Evolutionary conservation across 1,140 invertebrate genomes (phyloP).

Genomic region (Teleopsis dalmanni): DNA sequence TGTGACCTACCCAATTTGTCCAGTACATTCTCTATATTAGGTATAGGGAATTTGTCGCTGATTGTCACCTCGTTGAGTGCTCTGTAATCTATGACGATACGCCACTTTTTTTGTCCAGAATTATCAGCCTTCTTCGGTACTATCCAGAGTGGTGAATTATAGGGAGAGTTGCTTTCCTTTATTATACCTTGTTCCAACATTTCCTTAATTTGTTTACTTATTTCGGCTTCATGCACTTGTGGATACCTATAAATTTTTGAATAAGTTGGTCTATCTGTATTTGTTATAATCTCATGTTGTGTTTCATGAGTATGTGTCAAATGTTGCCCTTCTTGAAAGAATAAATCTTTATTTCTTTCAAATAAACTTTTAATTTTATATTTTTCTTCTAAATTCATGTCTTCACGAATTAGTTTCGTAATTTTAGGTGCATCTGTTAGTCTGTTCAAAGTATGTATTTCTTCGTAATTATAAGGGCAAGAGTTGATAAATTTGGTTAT

Average conservation of each 20-base stretch:
- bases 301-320: constrained; percentile 5
- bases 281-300: constrained; percentile 26
- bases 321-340: constrained; percentile 6
- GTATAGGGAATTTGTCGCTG: constrained; percentile 45
- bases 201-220: constrained; percentile 32
- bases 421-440: not conserved
- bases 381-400: not conserved
- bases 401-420: not conserved
- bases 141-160: constrained; percentile 38
- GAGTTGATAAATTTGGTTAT: not conserved
- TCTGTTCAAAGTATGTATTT: not conserved
- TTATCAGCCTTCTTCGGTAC: constrained; percentile 40
- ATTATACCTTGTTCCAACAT: constrained; percentile 44
- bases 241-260: constrained; percentile 32
- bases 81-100: constrained; percentile 42
- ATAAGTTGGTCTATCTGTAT: constrained; percentile 17
- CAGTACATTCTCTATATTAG: constrained; percentile 43
- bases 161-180: constrained; percentile 28
- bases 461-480: constrained; percentile 3
- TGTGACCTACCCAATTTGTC: constrained; percentile 28
- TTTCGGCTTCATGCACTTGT: constrained; percentile 38
- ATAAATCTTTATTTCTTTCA: not conserved
- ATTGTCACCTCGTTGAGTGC: constrained; percentile 38
- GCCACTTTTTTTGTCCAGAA: constrained; percentile 39
- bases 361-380: no score